A percentile compares a stretch with the other conserved stretches of the same genome.
Evolutionary conservation across 2,888 invertebrate species (phyloP).

Genomic region (Sphinx pinastri): DNA sequence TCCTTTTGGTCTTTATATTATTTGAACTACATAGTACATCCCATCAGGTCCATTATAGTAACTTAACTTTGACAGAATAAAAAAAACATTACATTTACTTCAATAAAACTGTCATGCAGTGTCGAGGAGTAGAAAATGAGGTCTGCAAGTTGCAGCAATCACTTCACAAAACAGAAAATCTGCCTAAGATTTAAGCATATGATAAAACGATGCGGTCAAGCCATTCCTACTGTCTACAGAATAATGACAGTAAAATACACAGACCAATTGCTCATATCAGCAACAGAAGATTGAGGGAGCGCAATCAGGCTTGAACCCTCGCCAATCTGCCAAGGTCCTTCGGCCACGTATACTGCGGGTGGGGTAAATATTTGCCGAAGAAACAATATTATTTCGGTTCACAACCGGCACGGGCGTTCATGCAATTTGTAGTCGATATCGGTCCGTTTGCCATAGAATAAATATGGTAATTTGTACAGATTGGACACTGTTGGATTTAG

Average conservation of each 20-base stretch:
- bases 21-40: too few relatives aligned
- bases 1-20: too few relatives aligned
- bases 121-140: too few relatives aligned
- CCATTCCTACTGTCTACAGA: neutral
- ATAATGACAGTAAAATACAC: neutral
- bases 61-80: too few relatives aligned
- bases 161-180: too few relatives aligned
- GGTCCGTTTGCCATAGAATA: constrained; percentile 65
- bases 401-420: constrained; percentile 58
- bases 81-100: too few relatives aligned
- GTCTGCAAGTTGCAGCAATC: too few relatives aligned
- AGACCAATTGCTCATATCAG: neutral
- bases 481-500: constrained; percentile 20
- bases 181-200: too few relatives aligned
- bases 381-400: constrained; percentile 82
- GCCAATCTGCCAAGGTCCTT: constrained; percentile 3
- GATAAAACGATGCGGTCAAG: neutral
- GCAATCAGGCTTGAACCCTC: constrained; percentile 12
- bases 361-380: constrained; percentile 80
- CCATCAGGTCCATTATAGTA: too few relatives aligned
- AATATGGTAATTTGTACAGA: constrained; percentile 42
- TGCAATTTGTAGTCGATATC: constrained; percentile 82
- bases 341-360: constrained; percentile 51
- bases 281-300: neutral
- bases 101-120: too few relatives aligned